These are phyloP conservation scores for Bovichtus diacanthus DNA, from an alignment of 2,797 vertebrate species.

Conservation along the genomic window DNA sequence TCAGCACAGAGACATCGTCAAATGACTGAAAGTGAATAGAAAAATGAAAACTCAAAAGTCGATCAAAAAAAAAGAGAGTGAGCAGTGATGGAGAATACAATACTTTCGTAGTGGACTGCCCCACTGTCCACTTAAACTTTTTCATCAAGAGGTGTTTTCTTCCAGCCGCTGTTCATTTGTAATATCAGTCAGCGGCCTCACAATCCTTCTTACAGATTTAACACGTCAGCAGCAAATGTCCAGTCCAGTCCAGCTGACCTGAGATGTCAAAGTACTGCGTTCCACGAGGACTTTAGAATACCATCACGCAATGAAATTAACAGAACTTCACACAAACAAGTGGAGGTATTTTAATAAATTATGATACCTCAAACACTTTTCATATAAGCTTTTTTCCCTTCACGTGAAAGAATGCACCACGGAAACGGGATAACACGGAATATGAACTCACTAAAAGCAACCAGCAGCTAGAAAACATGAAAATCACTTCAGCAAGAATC, in stretches of 20 bases:
- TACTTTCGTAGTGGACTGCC: conserved; percentile 41
- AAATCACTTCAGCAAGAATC: conserved; percentile 41
- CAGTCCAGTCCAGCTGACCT: conserved; percentile 66
- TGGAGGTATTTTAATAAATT: conserved; percentile 54
- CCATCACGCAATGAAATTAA: conserved; percentile 59
- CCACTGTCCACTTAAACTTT: conserved; percentile 72
- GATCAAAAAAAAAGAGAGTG: conserved; percentile 53
- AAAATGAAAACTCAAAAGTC: conserved; percentile 59
- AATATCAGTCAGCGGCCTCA: conserved; percentile 68
- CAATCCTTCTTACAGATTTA: conserved; percentile 62
- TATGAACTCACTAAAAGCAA: conserved; percentile 48
- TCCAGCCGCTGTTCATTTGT: conserved; percentile 72
- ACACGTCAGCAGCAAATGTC: conserved; percentile 74
- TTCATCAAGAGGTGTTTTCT: conserved; percentile 70
- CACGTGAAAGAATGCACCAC: conserved; percentile 11
- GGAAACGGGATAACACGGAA: conserved; percentile 18
- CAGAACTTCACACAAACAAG: conserved; percentile 19
- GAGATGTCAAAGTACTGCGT: conserved; percentile 58
- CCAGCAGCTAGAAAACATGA: conserved; percentile 30
- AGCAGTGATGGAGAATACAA: conserved; percentile 57
- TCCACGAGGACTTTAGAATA: conserved; percentile 51
- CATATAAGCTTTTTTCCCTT: conserved; percentile 10
- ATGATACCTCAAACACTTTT: conserved; percentile 38
- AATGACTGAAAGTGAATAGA: conserved; percentile 56
- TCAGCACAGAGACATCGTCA: conserved; percentile 26